Base-by-base conservation (phyloP, 2,797 vertebrate species). In the Coregonus sp. region DNA sequence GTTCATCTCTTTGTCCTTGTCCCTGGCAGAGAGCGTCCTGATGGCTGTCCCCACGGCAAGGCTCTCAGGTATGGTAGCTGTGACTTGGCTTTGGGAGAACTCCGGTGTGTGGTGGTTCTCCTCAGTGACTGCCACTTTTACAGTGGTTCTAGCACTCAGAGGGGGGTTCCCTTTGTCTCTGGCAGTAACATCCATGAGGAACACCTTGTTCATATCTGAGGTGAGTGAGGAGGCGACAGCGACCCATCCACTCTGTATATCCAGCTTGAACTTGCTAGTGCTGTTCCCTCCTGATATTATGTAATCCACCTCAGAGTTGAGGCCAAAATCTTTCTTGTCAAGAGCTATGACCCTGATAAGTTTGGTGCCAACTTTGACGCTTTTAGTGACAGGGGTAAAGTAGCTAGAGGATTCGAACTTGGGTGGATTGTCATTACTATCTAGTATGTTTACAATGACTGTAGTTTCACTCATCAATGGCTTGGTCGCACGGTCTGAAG, bases 51-150 rank as follows among this genome's bases (percentile, higher is more conserved):
- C 97, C 0, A 97, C 85, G n/a, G 92, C 90, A n/a, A 97, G 95
- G 82, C 96, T 97, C 90, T 99, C 98, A 0, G 95, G 95, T 77
- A 98, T 81, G 0, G 96, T 96, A 14, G 96, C 88, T 0, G 93
- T 97, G 85, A 98, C 92, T 76, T 94, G 96, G 90, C 90, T 97
- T 89, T 99, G 98, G n/a, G 97, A 98, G 92, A 99, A 99, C 85
- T 99, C 97, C 0, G 98, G 98, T 0, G 96, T 97, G 76, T 99
- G 96, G 86, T 97, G 96, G 86, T 99, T 99, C 87, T 99, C 98
- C 82, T 99, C 98, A 0, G 98, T 99, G 52, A 99, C 95, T 0
- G 95, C 92, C 71, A 99, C 94, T 51, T 92, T 94, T 75, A 98
- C 93, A 0, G 91, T 86, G 0, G 93, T 92, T 69, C 92, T 93